Conservation (phyloP, 2,797 vertebrate species). For the Enteromius paludinosus region DNA sequence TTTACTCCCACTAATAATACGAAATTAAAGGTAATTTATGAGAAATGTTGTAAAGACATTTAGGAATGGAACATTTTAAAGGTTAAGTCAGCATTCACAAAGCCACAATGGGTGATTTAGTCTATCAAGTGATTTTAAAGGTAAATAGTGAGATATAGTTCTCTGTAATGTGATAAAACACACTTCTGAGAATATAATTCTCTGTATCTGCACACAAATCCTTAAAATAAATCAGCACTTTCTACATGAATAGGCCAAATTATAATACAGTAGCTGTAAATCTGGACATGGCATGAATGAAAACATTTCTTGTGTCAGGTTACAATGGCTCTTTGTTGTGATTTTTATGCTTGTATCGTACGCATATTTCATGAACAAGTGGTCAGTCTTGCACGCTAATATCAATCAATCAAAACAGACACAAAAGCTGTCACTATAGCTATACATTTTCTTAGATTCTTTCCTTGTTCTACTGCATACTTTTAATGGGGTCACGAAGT, state of each 20-base stretch:
- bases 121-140: not conserved
- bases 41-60: conserved; percentile 23
- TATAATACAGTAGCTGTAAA: conserved; percentile 54
- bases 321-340: conserved; percentile 59
- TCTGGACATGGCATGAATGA: conserved; percentile 49
- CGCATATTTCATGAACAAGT: conserved; percentile 59
- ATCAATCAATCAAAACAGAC: not conserved
- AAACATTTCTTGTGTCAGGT: conserved; percentile 49
- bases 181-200: conserved; percentile 30
- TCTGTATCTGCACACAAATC: conserved; percentile 22
- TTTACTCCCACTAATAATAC: conserved; percentile 31
- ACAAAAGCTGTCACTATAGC: not conserved
- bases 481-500: not conserved
- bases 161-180: not conserved
- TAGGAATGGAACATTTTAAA: conserved; percentile 12
- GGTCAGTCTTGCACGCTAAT: conserved; percentile 51
- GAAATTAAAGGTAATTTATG: conserved; percentile 35
- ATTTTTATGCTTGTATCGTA: conserved; percentile 35
- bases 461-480: not conserved
- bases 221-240: conserved; percentile 54
- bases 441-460: not conserved
- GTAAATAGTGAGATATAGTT: conserved; percentile 11
- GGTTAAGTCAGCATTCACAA: conserved; percentile 25
- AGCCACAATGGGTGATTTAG: conserved; percentile 28
- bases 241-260: conserved; percentile 50